A percentile compares a stretch with the other conserved stretches of the same genome.
phyloP scores from a whole-genome alignment of 2,113 vertebrate species.

The Prietella phreatophila region DNA sequence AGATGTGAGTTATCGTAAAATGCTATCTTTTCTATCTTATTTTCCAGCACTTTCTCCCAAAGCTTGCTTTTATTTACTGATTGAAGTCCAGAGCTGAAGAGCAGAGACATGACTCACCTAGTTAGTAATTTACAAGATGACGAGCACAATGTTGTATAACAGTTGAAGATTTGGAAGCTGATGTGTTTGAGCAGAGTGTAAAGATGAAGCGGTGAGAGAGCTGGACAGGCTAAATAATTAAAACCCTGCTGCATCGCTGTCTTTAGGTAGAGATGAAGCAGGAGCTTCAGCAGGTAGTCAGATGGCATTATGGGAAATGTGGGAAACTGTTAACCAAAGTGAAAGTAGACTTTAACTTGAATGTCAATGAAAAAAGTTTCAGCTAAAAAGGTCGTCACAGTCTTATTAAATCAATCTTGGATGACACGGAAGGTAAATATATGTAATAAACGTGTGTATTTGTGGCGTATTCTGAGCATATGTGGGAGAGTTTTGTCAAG shows the following conservation, averaged over 20 bases:
- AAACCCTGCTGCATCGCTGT: not conserved
- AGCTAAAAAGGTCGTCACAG: not conserved
- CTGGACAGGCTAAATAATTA: not conserved
- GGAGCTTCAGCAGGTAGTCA: not conserved
- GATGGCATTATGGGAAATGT: not conserved
- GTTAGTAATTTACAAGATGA: not conserved
- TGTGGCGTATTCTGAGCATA: not conserved
- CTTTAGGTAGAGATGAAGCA: not conserved
- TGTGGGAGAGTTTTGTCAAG: not conserved
- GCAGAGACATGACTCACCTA: not conserved
- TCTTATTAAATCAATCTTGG: not conserved
- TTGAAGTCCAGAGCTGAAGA: slow-evolving; percentile 27
- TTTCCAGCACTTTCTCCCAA: not conserved
- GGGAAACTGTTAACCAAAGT: not conserved
- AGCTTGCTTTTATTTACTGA: slow-evolving; percentile 38
- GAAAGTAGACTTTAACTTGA: not conserved
- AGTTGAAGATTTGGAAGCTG: not conserved
- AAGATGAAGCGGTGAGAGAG: not conserved
- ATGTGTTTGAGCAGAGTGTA: not conserved
- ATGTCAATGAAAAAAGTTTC: not conserved
- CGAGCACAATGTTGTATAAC: not conserved
- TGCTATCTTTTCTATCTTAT: slow-evolving; percentile 18
- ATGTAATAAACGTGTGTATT: not conserved
- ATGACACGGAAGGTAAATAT: not conserved
- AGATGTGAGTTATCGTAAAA: not conserved